Evolutionary conservation across 2,888 invertebrate genomes (phyloP), one percentile per base, ranked within the genome.

Genomic region (Lithodes maja): DNA sequence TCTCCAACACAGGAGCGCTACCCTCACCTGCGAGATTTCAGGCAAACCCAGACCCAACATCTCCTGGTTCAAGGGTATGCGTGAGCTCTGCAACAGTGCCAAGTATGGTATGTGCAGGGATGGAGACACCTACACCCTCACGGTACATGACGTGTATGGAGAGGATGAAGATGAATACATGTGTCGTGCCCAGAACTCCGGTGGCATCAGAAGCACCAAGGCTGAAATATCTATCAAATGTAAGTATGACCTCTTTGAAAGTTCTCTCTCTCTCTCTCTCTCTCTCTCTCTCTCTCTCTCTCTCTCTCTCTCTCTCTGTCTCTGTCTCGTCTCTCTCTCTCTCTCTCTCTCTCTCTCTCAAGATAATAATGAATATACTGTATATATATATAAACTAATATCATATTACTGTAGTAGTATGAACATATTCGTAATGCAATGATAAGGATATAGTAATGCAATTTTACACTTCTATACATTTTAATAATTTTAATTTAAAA

Each of bases 91-190:
- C 61, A 98, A 96, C 93, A 97, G 98, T 0, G 96, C 97, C 0
- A 97, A 99, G 91, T 98, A 98, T 94, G 97, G 97, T 93, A 98
- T 99, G 93, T 97, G 97, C 94, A 96, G 96, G 91, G 99, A 99
- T 93, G 99, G 98, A 7, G 94, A 99, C 92, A 94, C 93, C 1
- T 96, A 98, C 93, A 96, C 96, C 93, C 95, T 99, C 49, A 96
- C 97, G 0, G 97, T 99, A 49, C 96, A 97, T 93, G 98, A 99
- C 93, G 97, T 99, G 2, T 99, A 96, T 94, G 98, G 99, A 0
- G 99, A 99, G 94, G 99, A 99, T 94, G 98, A 99, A 0, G 99
- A 99, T 94, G 99, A 99, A 94, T 99, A 99, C 94, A 96, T 97
- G 12, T 98, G 98, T 93, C 96, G 99, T 87, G 99, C 99, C 1